These are phyloP conservation scores for Lepisosteus osseus DNA, from an alignment of 2,113 vertebrate species.

Conservation along the genomic window DNA sequence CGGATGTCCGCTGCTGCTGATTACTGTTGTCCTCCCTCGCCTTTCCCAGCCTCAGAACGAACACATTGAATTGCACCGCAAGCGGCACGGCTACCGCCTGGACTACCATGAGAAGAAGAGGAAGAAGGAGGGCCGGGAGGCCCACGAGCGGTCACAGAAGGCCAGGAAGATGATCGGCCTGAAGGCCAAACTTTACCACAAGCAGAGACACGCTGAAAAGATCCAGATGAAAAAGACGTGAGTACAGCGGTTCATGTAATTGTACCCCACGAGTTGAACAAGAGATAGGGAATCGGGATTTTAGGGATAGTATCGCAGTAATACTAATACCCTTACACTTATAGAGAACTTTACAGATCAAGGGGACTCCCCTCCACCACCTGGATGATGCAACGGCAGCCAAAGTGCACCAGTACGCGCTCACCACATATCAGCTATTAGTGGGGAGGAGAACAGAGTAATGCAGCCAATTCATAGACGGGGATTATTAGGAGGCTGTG, in stretches of 20 bases:
- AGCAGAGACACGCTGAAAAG: constrained; percentile 94
- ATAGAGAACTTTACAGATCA: too few relatives aligned
- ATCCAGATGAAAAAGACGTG: constrained; percentile 99
- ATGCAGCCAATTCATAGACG: too few relatives aligned
- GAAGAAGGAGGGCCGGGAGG: constrained; percentile 94
- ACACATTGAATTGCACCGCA: constrained; percentile 92
- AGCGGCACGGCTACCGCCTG: constrained; percentile 90
- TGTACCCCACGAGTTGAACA: not conserved
- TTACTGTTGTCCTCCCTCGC: not conserved
- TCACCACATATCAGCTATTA: too few relatives aligned
- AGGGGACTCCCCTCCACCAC: too few relatives aligned
- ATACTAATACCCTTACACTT: too few relatives aligned
- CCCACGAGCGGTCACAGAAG: constrained; percentile 88
- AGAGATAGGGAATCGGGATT: too few relatives aligned
- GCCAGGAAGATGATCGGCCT: constrained; percentile 93
- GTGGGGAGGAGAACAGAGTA: too few relatives aligned
- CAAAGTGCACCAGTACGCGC: too few relatives aligned
- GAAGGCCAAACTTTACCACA: constrained; percentile 97
- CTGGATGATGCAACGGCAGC: too few relatives aligned
- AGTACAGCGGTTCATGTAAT: constrained; percentile 46
- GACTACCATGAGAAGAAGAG: constrained; percentile 92
- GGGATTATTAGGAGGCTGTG: too few relatives aligned
- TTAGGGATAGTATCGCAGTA: too few relatives aligned
- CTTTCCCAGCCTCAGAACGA: constrained; percentile 88
- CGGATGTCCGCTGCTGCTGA: too few relatives aligned